Evolutionary conservation across 1,140 invertebrate genomes (phyloP).

Genomic region (Drosophila orosa): DNA sequence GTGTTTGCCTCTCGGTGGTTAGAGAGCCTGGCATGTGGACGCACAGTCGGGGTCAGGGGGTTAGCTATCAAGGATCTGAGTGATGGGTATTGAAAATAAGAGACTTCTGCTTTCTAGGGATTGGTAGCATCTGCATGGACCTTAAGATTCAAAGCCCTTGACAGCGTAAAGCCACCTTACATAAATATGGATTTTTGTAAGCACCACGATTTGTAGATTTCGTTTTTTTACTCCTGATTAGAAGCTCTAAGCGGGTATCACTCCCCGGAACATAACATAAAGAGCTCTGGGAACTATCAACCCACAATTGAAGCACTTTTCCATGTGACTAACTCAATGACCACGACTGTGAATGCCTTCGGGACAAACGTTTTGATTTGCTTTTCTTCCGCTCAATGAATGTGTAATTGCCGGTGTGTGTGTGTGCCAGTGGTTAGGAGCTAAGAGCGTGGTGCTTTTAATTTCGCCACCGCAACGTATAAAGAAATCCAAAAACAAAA

Average conservation of each 20-base stretch:
- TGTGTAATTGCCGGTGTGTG: constrained; percentile 32
- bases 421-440: constrained; percentile 47
- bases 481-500: constrained; percentile 57
- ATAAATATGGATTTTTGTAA: not conserved
- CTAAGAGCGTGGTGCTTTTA: constrained; percentile 65
- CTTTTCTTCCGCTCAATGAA: constrained; percentile 44
- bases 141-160: not conserved
- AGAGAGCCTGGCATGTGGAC: constrained; percentile 26
- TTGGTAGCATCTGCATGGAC: not conserved
- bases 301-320: not conserved
- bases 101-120: not conserved
- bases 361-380: constrained; percentile 35
- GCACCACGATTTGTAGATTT: no score
- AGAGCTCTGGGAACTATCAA: not conserved
- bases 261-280: no score
- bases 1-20: constrained; percentile 25
- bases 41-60: constrained; percentile 9
- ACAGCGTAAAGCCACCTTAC: not conserved
- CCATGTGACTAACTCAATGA: constrained; percentile 13
- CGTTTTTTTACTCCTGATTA: no score
- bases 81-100: not conserved
- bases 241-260: no score
- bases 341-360: constrained; percentile 16
- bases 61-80: not conserved
- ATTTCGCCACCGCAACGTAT: constrained; percentile 74